Conservation (phyloP, 2,888 invertebrate genomes). For the Spisula solida region DNA sequence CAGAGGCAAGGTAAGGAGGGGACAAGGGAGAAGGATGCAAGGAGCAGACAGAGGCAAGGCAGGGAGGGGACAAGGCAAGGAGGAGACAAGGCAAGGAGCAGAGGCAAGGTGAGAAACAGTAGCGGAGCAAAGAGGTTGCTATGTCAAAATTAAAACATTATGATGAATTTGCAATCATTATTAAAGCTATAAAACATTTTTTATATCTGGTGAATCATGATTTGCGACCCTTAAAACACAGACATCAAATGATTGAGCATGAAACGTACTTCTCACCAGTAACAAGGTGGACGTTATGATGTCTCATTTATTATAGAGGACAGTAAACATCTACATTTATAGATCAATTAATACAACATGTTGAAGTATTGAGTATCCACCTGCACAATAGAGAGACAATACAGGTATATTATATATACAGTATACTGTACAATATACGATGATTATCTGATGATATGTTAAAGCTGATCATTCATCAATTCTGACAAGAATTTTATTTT, state of each 20-base stretch:
- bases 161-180: too few relatives aligned
- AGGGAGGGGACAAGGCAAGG: too few relatives aligned
- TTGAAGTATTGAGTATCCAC: neutral
- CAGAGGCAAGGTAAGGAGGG: too few relatives aligned
- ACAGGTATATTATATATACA: neutral
- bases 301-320: neutral
- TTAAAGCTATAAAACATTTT: too few relatives aligned
- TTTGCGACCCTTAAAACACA: neutral
- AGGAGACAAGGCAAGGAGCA: too few relatives aligned
- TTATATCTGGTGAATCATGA: too few relatives aligned
- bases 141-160: too few relatives aligned
- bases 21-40: too few relatives aligned
- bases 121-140: too few relatives aligned
- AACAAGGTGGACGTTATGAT: neutral
- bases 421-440: neutral
- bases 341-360: constrained; percentile 6
- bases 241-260: neutral
- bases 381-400: neutral
- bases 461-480: neutral
- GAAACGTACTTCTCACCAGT: neutral
- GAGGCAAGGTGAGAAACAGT: too few relatives aligned
- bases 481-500: neutral
- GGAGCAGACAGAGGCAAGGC: too few relatives aligned
- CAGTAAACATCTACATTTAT: neutral
- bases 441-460: neutral